These are phyloP conservation scores for Brenthis daphne DNA, from an alignment of 2,888 invertebrate genomes.

Conservation along the genomic window DNA sequence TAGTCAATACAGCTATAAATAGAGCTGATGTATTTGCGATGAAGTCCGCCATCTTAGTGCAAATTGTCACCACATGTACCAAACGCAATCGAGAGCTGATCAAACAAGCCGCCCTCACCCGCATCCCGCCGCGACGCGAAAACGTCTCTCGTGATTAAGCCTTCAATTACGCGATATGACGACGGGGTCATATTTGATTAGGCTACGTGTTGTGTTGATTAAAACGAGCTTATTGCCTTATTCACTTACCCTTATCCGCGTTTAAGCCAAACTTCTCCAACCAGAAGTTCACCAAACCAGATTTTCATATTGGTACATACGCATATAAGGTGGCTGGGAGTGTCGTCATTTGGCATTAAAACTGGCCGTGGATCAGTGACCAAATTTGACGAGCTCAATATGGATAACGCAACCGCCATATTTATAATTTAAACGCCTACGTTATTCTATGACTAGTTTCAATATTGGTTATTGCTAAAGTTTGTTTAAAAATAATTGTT, in stretches of 20 bases:
- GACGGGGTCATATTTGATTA: conserved; percentile 81
- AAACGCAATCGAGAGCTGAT: conserved; percentile 65
- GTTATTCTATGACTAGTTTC: conserved; percentile 28
- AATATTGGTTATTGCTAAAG: conserved; percentile 27
- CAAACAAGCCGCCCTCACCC: conserved; percentile 61
- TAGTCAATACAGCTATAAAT: background rate
- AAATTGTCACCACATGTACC: conserved; percentile 40
- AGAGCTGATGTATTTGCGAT: conserved; percentile 25
- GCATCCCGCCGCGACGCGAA: conserved; percentile 51
- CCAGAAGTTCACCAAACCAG: conserved; percentile 47
- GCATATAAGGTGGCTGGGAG: conserved; percentile 50
- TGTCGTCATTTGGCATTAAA: conserved; percentile 61
- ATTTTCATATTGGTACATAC: conserved; percentile 50
- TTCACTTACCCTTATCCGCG: conserved; percentile 67
- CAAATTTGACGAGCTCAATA: conserved; percentile 35
- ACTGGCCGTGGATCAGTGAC: conserved; percentile 59
- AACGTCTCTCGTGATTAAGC: conserved; percentile 77
- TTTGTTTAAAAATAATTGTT: background rate
- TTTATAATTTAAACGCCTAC: conserved; percentile 38
- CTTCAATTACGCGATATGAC: conserved; percentile 79
- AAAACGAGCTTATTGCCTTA: conserved; percentile 79
- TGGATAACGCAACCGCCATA: conserved; percentile 33
- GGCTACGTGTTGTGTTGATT: conserved; percentile 79
- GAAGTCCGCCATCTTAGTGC: conserved; percentile 40
- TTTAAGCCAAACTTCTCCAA: conserved; percentile 43